Conservation (phyloP, 2,113 vertebrate species). For the Sylvietta virens region DNA sequence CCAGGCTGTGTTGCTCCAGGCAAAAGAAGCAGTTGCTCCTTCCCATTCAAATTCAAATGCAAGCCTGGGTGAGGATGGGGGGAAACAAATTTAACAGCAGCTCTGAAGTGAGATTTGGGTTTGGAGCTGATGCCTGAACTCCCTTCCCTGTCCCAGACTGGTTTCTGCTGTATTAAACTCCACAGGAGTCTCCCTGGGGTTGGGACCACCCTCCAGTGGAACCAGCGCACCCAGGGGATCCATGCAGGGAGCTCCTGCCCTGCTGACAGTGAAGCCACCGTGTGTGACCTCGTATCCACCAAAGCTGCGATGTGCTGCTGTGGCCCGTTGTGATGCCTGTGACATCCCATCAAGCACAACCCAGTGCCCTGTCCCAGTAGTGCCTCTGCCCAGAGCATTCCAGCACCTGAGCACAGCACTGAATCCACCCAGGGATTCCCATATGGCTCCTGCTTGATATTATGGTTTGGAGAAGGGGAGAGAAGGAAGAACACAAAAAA, state of each 20-base stretch:
- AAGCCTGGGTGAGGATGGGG: background rate
- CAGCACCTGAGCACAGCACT: background rate
- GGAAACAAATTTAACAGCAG: background rate
- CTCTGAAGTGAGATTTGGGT: background rate
- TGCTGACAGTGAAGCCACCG: accelerated
- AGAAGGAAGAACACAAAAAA: background rate
- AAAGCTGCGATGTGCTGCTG: accelerated
- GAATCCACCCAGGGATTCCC: background rate
- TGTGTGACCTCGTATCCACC: background rate
- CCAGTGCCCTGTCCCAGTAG: background rate
- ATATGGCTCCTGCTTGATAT: accelerated
- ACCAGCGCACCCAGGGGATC: background rate
- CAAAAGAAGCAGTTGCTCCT: background rate
- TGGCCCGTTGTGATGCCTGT: accelerated
- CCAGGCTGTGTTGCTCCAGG: background rate
- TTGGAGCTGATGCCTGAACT: background rate
- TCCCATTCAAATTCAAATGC: background rate
- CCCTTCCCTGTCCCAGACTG: background rate
- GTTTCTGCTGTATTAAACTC: background rate
- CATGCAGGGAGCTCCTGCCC: background rate
- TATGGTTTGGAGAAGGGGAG: background rate
- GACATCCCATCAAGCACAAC: background rate
- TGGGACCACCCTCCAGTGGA: background rate
- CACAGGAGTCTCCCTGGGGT: background rate
- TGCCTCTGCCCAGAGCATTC: background rate